Base-by-base conservation (phyloP, 1,140 invertebrate species). In the Lasioglossum baleicum region DNA sequence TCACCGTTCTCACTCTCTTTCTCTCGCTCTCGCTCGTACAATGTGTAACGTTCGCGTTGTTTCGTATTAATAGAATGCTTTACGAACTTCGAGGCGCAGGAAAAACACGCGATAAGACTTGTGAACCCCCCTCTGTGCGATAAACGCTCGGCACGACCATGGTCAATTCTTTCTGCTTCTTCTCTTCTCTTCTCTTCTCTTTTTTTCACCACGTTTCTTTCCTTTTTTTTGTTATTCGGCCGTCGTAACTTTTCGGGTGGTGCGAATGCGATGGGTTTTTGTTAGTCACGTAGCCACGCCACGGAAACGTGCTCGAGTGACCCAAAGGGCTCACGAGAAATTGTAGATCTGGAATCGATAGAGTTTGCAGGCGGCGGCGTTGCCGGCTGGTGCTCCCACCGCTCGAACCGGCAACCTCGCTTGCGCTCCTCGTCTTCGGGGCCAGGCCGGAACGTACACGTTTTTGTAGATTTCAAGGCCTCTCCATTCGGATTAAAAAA, bases 391-490 rank as follows among this genome's bases (percentile, higher is more conserved):
- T 60, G 35, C 40, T 22, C 7, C 11, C 1, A 13, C 7, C 42
- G 35, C 53, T 51, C 44, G 67, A 71, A 56, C 51, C 53, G 81
- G 67, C 83, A 81, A 82, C 63, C 65, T 40, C 73, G 64, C 76
- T 56, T 66, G 44, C 44, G 10, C 60, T 11, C 64, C 13, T 51
- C 58, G 78, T 58, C 20, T 15, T 58, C 76, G 80, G 68, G 81
- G 75, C 74, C 82, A 80, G 51, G 81, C 63, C 79, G 48, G 79
- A 20, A 84, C 51, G n/a, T 20, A 58, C 56, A 76, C 20, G 86
- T 89, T 90, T 90, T 90, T 88, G 77, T 84, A 78, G 68, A 80
- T 83, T 89, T 89, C 88, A 90, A 91, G 87, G 83, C 81, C 86
- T 90, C 70, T 87, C 84, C 84, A 85, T 84, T 88, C 81, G 68